phyloP scores from a whole-genome alignment of 2,888 invertebrate genomes.

The Congeria kusceri region DNA sequence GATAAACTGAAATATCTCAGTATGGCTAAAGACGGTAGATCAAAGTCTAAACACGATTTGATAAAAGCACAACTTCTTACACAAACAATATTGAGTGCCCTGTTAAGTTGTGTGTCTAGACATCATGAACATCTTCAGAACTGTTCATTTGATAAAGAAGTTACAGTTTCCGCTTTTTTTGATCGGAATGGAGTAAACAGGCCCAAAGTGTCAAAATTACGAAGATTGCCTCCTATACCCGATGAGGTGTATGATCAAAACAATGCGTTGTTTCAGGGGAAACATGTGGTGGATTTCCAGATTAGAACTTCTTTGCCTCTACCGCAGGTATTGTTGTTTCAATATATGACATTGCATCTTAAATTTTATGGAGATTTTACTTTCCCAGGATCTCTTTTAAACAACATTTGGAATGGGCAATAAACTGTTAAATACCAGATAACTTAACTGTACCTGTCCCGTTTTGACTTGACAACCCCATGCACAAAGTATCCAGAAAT shows the following conservation, averaged over 20 bases:
- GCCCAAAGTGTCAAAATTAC: slow-evolving; percentile 3
- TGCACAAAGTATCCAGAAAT: no score
- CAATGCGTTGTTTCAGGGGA: slow-evolving; percentile 87
- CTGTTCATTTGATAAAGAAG: slow-evolving; percentile 90
- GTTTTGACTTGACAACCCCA: no score
- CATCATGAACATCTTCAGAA: slow-evolving; percentile 72
- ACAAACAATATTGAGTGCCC: slow-evolving; percentile 15
- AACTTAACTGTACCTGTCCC: no score
- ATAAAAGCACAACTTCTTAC: no score
- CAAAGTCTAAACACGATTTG: no score
- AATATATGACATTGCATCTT: no score
- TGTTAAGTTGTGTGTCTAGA: slow-evolving; percentile 35
- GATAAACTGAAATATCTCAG: neutral
- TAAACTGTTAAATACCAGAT: no score
- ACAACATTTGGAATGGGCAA: no score
- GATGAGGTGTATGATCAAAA: slow-evolving; percentile 84
- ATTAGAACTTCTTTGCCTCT: slow-evolving; percentile 90
- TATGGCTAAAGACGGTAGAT: no score
- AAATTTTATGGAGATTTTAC: no score
- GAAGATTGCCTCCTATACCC: neutral
- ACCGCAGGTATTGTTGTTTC: slow-evolving; percentile 86
- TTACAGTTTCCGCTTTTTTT: slow-evolving; percentile 95
- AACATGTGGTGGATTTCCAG: slow-evolving; percentile 86
- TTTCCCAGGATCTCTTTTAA: no score
- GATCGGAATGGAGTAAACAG: slow-evolving; percentile 74